phyloP scores from a whole-genome alignment of 2,888 invertebrate species.

The Caradrina kadenii region DNA sequence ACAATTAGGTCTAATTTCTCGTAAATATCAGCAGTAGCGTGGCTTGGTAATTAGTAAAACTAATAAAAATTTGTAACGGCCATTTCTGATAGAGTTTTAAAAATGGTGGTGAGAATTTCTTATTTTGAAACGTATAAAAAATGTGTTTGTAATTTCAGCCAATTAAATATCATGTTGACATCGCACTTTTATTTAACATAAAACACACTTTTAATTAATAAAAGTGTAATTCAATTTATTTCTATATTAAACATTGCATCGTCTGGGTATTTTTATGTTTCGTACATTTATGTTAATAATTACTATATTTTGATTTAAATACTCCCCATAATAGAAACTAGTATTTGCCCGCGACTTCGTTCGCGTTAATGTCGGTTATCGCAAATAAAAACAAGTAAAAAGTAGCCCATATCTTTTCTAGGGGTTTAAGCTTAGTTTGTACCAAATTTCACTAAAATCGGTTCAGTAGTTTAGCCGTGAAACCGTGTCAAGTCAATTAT shows the following conservation, averaged over 20 bases:
- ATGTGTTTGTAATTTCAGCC: slow-evolving; percentile 23
- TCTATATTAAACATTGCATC: neutral
- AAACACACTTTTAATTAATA: slow-evolving; percentile 23
- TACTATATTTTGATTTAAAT: too few species aligned
- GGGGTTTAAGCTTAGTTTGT: too few species aligned
- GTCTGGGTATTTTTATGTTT: too few species aligned
- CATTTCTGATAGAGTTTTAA: slow-evolving; percentile 34
- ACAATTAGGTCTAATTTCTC: slow-evolving; percentile 29
- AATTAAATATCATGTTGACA: slow-evolving; percentile 19
- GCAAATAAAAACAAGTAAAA: too few species aligned
- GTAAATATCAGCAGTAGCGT: slow-evolving; percentile 31
- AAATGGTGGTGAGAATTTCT: slow-evolving; percentile 27
- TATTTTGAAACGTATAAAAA: slow-evolving; percentile 9
- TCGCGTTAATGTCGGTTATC: too few species aligned
- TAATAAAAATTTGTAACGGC: slow-evolving; percentile 48
- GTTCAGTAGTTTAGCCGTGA: too few species aligned
- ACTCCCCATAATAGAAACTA: too few species aligned
- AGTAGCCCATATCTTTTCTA: too few species aligned
- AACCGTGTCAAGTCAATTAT: too few species aligned
- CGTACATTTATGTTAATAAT: too few species aligned
- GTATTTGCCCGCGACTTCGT: too few species aligned
- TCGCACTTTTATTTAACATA: slow-evolving; percentile 7
- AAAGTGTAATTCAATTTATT: neutral
- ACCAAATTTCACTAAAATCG: too few species aligned
- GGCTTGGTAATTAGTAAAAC: slow-evolving; percentile 37